Conservation (phyloP, 1,140 invertebrate species). For the Aphis craccivora region DNA sequence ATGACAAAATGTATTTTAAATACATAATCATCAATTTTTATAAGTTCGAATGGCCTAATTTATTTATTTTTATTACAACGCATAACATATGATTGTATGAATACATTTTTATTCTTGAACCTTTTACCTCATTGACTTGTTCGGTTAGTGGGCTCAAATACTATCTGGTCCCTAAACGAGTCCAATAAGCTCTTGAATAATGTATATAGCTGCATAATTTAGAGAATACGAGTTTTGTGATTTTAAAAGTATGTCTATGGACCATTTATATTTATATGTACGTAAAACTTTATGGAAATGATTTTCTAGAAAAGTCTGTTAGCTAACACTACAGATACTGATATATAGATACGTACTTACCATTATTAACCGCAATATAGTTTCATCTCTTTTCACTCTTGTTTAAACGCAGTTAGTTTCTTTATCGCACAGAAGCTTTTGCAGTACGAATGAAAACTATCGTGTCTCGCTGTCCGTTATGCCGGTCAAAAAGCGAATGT, state of each 20-base stretch:
- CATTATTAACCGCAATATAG: neutral
- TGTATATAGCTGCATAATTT: neutral
- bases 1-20: too few species aligned
- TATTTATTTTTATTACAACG: too few species aligned
- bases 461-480: neutral
- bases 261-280: neutral
- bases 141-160: neutral
- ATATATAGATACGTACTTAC: neutral
- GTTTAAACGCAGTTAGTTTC: neutral
- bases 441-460: neutral
- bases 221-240: neutral
- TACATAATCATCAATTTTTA: too few species aligned
- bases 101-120: too few species aligned
- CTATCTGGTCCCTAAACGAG: neutral
- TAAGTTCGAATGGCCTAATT: too few species aligned
- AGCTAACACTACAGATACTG: neutral
- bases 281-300: neutral
- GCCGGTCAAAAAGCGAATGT: neutral
- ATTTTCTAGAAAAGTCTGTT: neutral
- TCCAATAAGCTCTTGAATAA: neutral
- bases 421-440: neutral
- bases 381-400: neutral
- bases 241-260: neutral
- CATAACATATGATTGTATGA: too few species aligned
- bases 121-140: too few species aligned